Base-by-base conservation (phyloP, 2,888 invertebrate species). In the Phalangium opilio region DNA sequence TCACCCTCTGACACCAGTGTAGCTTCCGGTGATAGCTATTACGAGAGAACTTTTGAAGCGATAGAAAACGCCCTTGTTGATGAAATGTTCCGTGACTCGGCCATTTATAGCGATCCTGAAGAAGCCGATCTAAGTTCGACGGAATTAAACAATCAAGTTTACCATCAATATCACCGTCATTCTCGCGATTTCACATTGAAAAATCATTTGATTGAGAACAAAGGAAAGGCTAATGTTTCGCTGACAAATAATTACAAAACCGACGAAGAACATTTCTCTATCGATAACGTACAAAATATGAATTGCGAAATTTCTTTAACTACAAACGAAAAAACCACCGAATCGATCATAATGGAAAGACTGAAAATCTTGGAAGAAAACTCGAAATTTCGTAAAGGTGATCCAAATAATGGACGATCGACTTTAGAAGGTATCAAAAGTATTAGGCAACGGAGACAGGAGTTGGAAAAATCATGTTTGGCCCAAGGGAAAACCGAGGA, bases 61-160 rank as follows among this genome's bases (percentile, higher is more conserved):
- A 77, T 83, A 33, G 83, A 83, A 63, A 77, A 76, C 49, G 71
- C 79, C 33, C 74, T 74, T 32, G 79, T 76, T 49, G 75, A 73
- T 56, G 79, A 77, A 55, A 73, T 75, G 1, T 83, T 83, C 60
- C 74, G 84, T 59, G 85, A 85, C 63, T 83, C 82, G 44, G 83
- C 84, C 53, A 80, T 84, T 57, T 84, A 83, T 64, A 83, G 83
- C 53, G 84, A 84, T 59, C 75, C 73, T 52, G 79, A 79, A 50
- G 79, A 79, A 7, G 53, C 54, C 4, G 56, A 57, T 38, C 41
- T 51, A 17, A 43, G 47, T 21, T 21, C 45, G 5, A 35, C 48
- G 12, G 47, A 49, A 34, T 43, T 35, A 12, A 47, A 45, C 35
- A 27, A 27, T 27, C 27, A 27, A 27, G 27, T 27, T 27, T 27